These are phyloP conservation scores for Rissa tridactyla DNA, from an alignment of 2,113 vertebrate species.

Conservation along the genomic window DNA sequence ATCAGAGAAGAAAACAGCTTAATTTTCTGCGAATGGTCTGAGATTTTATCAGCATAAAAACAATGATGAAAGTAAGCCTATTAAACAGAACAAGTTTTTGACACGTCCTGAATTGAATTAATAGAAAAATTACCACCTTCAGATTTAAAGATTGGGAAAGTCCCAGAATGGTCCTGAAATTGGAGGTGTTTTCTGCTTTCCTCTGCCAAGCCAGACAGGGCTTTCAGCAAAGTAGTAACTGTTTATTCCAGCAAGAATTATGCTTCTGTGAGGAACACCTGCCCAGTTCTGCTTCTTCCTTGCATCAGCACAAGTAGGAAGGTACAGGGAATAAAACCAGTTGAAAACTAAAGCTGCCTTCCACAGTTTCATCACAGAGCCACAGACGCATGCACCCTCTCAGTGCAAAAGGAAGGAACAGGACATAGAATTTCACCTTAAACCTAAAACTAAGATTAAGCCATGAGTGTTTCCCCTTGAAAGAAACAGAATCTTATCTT, in stretches of 20 bases:
- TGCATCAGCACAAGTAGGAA: not conserved
- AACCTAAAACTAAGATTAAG: not conserved
- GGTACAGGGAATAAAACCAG: not conserved
- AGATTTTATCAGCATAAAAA: not conserved
- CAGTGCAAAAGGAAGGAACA: not conserved
- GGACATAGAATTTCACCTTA: not conserved
- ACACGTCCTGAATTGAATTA: not conserved
- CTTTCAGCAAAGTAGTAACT: not conserved
- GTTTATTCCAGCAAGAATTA: not conserved
- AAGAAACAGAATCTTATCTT: not conserved
- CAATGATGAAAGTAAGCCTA: not conserved
- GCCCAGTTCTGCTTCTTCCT: not conserved
- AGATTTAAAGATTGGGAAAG: not conserved
- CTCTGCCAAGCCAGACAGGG: not conserved
- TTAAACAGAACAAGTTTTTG: not conserved
- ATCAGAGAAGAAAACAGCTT: not conserved
- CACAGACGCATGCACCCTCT: not conserved
- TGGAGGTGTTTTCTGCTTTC: not conserved
- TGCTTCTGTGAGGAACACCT: not conserved
- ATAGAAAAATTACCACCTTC: not conserved
- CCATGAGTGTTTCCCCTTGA: not conserved
- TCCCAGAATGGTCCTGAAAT: not conserved
- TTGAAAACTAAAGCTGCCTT: not conserved
- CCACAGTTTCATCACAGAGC: not conserved
- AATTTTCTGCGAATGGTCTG: not conserved